Evolutionary conservation across 2,797 vertebrate species (phyloP).

Genomic region (Enteromius thamalakanensis): DNA sequence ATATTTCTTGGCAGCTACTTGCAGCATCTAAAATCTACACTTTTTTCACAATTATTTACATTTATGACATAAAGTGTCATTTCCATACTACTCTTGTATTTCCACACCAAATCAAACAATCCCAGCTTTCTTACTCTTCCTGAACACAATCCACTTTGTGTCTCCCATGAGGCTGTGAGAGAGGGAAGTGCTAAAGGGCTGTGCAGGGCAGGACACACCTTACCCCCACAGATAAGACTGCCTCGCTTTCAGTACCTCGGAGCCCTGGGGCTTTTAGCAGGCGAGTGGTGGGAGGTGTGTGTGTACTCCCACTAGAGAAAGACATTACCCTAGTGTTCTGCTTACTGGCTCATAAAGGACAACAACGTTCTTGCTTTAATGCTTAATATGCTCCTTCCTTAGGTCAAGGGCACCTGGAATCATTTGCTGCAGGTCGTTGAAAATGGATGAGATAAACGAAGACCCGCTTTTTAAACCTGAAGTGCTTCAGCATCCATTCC

Average conservation of each 20-base stretch:
- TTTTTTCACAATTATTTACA: neutral
- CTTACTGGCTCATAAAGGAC: constrained; percentile 41
- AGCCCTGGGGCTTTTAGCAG: constrained; percentile 41
- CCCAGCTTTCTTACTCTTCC: constrained; percentile 21
- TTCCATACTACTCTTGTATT: neutral
- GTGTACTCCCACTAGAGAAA: constrained; percentile 46
- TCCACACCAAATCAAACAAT: neutral
- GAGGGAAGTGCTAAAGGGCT: constrained; percentile 48
- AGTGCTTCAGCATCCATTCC: constrained; percentile 43
- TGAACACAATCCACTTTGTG: constrained; percentile 21
- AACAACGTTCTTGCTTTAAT: constrained; percentile 31
- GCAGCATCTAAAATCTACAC: neutral
- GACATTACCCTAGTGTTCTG: constrained; percentile 47
- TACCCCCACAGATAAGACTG: constrained; percentile 58
- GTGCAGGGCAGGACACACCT: constrained; percentile 54
- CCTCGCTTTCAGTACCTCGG: constrained; percentile 46
- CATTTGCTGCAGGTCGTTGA: constrained; percentile 44
- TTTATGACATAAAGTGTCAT: neutral
- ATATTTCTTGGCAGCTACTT: too few species aligned
- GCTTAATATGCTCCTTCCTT: constrained; percentile 29
- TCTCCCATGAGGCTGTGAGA: constrained; percentile 23
- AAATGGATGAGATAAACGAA: constrained; percentile 47
- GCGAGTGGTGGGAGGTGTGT: constrained; percentile 25
- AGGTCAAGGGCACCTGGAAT: constrained; percentile 50
- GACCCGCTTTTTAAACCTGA: constrained; percentile 54